Base-by-base conservation (phyloP, 2,888 invertebrate species). In the Acleris emargana region DNA sequence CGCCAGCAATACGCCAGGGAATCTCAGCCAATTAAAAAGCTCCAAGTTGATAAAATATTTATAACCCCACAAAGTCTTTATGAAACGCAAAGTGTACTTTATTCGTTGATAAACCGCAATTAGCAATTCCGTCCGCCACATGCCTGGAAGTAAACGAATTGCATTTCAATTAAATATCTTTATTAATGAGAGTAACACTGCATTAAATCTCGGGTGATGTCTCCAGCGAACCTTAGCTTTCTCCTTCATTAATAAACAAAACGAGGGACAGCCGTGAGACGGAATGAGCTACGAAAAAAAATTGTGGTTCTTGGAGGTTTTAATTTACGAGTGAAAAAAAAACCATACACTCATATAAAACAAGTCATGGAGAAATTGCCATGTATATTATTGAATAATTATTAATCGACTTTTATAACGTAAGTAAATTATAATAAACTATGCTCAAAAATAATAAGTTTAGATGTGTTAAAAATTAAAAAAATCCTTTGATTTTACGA, bases 191-290 rank as follows among this genome's bases (percentile, higher is more conserved):
- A 67, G 73, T 77, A 77, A 83, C 80, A 79, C 79, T 74, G 82
- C 82, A 79, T 81, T 85, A 86, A 86, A 85, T 87, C 84, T 82
- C 73, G 76, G 78, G 76, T 78, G 76, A 73, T 76, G 79, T 81
- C 79, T 78, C 77, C 74, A 73, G 70, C 73, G 72, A 72, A 69
- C 72, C 75, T 72, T 76, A 73, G 71, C 71, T 70, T 69, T 72
- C 73, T 69, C 71, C 61, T 77, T 81, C 80, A 80, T 82, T 82
- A 81, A 83, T 81, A 69, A 70, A 71, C 71, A 71, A 70, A 63
- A 62, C 63, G 63, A 63, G 63, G 52, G 69, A 64, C 61, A 64
- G 67, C 62, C 60, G 52, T 60, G 67, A 58, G 63, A 58, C 47
- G 49, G 17, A 17, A 28, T 49, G 53, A 52, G 67, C 51, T 54